These are phyloP conservation scores for Paramuricea clavata DNA, from an alignment of 92 coral and sea anemone species.

Conservation along the genomic window DNA sequence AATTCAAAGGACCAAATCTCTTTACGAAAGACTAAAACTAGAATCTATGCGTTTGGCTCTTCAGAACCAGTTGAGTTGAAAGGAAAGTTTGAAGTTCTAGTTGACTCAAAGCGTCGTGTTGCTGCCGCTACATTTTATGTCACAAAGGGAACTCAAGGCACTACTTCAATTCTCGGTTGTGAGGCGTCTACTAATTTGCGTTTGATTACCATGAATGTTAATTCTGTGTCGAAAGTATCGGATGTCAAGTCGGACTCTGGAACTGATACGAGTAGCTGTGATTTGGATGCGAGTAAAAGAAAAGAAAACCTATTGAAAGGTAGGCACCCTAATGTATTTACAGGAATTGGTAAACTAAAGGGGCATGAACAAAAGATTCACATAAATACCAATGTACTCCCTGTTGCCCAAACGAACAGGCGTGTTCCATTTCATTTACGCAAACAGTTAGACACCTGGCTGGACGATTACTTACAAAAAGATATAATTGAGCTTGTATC, in stretches of 20 bases:
- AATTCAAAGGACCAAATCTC: background rate
- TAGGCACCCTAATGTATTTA: constrained; percentile 30
- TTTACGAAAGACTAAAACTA: constrained; percentile 30
- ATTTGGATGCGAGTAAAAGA: constrained; percentile 22
- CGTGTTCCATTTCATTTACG: constrained; percentile 46
- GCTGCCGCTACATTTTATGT: constrained; percentile 53
- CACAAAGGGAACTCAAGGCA: constrained; percentile 33
- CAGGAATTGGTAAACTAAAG: constrained; percentile 48
- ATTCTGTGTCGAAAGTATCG: constrained; percentile 24
- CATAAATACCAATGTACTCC: constrained; percentile 45
- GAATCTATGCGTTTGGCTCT: constrained; percentile 18
- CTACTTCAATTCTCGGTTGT: constrained; percentile 48
- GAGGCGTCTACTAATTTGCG: constrained; percentile 30
- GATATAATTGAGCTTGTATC: constrained; percentile 55
- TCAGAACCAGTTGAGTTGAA: constrained; percentile 31
- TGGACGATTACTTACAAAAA: constrained; percentile 53
- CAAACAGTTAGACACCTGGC: constrained; percentile 58
- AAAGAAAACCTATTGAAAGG: background rate
- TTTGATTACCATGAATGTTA: constrained; percentile 34
- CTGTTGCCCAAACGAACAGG: constrained; percentile 49
- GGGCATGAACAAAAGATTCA: constrained; percentile 54
- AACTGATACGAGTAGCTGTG: background rate
- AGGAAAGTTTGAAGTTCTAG: constrained; percentile 54
- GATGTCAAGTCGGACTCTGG: background rate
- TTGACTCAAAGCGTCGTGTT: constrained; percentile 33